Base-by-base conservation (phyloP, 2,888 invertebrate genomes). In the Lepidocyrtoides sp. region DNA sequence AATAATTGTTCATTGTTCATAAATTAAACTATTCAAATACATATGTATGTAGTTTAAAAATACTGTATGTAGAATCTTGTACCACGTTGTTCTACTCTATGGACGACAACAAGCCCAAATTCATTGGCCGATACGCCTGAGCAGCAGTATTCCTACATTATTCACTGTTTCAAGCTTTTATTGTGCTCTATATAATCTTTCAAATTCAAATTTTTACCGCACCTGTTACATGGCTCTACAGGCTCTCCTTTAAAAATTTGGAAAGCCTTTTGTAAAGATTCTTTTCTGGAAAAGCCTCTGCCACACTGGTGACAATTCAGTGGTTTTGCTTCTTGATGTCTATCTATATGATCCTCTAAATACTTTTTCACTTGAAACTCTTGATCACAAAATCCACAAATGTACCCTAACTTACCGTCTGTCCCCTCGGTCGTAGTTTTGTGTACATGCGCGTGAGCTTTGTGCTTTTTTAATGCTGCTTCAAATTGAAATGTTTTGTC, bases 161-260 rank as follows among this genome's bases (percentile, higher is more conserved):
- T 66, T 36, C 23, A 36, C 75, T 75, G 5, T 23, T 86, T 72
- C n/a, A 91, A 17, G 0, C 32, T 60, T 32, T 51, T 29, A 41
- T 91, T 91, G 26, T 91, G 91, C 14, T 87, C 91, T 20, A 91
- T 83, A 29, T 91, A 91, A 36, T 88, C 91, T 41, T 91, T 91
- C 8, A 91, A 63, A 36, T 87, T 87, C 12, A 91, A 32, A 75
- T 66, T 87, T 57, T 75, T 44, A 2, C 77, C 66, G 66, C 92
- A 92, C 29, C 63, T 36, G 2, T 36, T 32, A 48, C 92, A 92
- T 1, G 86, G 82, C 10, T 92, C 92, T 4, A 92, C 92, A n/a
- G 66, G 17, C 66, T 86, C 82, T 0, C 92, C 92, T 54, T 89
- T 92, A 69, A 63, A 87, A 77, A 92, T 92, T 32, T 92, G 92